phyloP scores from a whole-genome alignment of 1,140 invertebrate species.

The Brachionus sp. region DNA sequence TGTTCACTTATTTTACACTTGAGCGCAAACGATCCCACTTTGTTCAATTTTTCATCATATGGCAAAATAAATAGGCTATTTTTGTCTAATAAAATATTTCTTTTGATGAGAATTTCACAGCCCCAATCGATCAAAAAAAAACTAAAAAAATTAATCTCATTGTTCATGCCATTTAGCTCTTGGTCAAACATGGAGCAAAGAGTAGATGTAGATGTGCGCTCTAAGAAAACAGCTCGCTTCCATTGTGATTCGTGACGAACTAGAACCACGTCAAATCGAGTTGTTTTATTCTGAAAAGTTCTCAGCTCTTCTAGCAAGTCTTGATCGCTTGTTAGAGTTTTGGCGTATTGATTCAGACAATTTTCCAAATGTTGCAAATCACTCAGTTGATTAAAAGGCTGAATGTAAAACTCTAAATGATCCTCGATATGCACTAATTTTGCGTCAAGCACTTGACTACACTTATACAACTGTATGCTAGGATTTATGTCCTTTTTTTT shows the following conservation, averaged over 20 bases:
- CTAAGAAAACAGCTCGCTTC: conserved; percentile 27
- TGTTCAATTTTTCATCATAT: conserved; percentile 14
- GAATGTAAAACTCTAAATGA: conserved; percentile 3
- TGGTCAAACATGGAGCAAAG: background rate
- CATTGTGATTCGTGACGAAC: background rate
- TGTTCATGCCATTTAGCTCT: background rate
- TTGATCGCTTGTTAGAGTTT: background rate
- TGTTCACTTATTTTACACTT: conserved; percentile 39
- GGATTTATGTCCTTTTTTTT: conserved; percentile 33
- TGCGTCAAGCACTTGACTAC: background rate
- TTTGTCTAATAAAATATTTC: too few relatives aligned
- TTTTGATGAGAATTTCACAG: background rate
- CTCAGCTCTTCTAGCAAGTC: background rate
- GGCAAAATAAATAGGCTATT: background rate
- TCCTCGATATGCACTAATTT: conserved; percentile 2
- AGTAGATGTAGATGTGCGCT: background rate
- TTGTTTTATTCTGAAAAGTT: background rate
- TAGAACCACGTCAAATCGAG: background rate
- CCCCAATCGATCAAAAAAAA: conserved; percentile 34
- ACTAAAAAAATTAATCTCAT: background rate
- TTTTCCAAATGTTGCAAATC: conserved; percentile 9
- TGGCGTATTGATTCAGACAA: conserved; percentile 20
- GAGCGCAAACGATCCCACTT: conserved; percentile 25
- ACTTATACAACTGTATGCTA: background rate
- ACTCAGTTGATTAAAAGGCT: background rate